Evolutionary conservation across 2,797 vertebrate species (phyloP).

Genomic region (Falco rusticolus): DNA sequence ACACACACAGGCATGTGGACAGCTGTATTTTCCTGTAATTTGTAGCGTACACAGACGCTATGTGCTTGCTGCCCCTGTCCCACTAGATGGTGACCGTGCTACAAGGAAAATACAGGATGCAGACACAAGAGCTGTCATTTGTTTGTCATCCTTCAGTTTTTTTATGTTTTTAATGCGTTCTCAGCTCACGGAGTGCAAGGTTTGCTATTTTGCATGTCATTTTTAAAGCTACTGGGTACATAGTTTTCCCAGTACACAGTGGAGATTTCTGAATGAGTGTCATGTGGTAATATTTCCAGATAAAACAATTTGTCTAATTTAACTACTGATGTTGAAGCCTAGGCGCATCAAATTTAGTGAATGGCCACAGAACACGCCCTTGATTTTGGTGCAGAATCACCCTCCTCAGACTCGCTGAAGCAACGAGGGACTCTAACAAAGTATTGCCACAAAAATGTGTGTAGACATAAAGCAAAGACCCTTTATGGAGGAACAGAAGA

Average conservation of each 20-base stretch:
- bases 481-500: fast-evolving
- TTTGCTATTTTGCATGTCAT: not conserved
- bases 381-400: not conserved
- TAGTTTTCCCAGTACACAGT: not conserved
- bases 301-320: not conserved
- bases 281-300: not conserved
- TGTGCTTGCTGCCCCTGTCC: not conserved
- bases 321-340: not conserved
- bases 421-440: not conserved
- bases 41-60: not conserved
- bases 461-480: not conserved
- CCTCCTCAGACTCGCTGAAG: not conserved
- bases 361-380: not conserved
- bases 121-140: fast-evolving
- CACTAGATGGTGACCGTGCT: conserved; percentile 58
- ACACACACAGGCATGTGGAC: not conserved
- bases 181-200: not conserved
- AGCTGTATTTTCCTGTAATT: not conserved
- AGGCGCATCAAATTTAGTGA: not conserved
- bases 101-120: not conserved
- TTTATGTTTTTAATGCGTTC: not conserved
- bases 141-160: not conserved
- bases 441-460: fast-evolving
- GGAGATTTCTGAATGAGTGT: not conserved
- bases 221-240: not conserved